Conservation (phyloP, 2,888 invertebrate species). For the Idaea aversata region DNA sequence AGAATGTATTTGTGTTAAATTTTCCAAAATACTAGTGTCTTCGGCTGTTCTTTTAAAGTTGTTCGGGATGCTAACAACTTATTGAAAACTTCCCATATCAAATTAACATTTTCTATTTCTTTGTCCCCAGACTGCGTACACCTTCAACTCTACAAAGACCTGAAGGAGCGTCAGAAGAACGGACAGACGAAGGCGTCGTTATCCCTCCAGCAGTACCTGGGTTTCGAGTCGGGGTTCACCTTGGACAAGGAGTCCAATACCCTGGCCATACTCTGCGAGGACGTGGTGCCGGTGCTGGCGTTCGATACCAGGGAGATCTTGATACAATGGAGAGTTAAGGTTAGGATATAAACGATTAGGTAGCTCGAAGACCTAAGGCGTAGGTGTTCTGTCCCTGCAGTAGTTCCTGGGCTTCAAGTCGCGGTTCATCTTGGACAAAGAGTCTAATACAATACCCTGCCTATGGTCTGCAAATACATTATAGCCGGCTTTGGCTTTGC, state of each 20-base stretch:
- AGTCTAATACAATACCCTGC: constrained; percentile 93
- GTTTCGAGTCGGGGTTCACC: constrained; percentile 92
- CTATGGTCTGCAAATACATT: constrained; percentile 74
- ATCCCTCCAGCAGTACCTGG: constrained; percentile 92
- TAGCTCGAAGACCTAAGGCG: neutral
- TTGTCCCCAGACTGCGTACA: constrained; percentile 90
- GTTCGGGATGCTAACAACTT: no score
- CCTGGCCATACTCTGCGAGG: constrained; percentile 92
- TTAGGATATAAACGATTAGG: constrained; percentile 25
- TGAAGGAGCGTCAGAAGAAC: constrained; percentile 92
- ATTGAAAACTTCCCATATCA: neutral
- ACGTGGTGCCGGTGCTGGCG: constrained; percentile 91
- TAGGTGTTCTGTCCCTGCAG: constrained; percentile 84
- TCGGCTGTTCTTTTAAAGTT: no score
- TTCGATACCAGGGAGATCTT: constrained; percentile 92
- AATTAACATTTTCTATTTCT: constrained; percentile 16
- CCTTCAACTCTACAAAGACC: constrained; percentile 92
- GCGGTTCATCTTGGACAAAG: constrained; percentile 93
- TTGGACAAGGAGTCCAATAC: constrained; percentile 95
- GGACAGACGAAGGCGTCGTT: constrained; percentile 93
- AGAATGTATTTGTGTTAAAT: no score
- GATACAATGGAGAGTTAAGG: constrained; percentile 90
- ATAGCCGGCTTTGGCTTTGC: no score
- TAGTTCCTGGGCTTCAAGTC: constrained; percentile 93
- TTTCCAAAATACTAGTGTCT: no score